These are phyloP conservation scores for Rattus norvegicus DNA, from an alignment of 2,113 vertebrate species.

Conservation along the genomic window GRCr8 NC_086020.1:229345001-229345500, in stretches of 20 bases:
- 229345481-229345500: background rate
- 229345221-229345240: background rate
- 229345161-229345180: background rate
- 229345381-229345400: background rate
- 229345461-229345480: conserved; percentile 10
- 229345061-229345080: background rate
- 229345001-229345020: background rate
- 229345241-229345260: background rate
- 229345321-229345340: conserved; percentile 6
- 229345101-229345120: background rate
- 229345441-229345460: background rate
- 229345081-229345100: background rate
- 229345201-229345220: background rate
- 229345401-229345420: conserved; percentile 10
- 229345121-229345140: conserved; percentile 23
- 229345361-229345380: conserved; percentile 41
- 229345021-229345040: background rate
- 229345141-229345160: conserved; percentile 3
- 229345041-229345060: background rate
- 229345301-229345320: background rate
- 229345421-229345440: background rate
- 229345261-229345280: background rate
- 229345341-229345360: background rate
- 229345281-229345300: background rate
- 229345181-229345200: background rate